Percentiles rank a stretch among this genome's conserved stretches.
Evolutionary conservation across 1,140 invertebrate genomes (phyloP).

Genomic region (Drosophila arizonae): DNA sequence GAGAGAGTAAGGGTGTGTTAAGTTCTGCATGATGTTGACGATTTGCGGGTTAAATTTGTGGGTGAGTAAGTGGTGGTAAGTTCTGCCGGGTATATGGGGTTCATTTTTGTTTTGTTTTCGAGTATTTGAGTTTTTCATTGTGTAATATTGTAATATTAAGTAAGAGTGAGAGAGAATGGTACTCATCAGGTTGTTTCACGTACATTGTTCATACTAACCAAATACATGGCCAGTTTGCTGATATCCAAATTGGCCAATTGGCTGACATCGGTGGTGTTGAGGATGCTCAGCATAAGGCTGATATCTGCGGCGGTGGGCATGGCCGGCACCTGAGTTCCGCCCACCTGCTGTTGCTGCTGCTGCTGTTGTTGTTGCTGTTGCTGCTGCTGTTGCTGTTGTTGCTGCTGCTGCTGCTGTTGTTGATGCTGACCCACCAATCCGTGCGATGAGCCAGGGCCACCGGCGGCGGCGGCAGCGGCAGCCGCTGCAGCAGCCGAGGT

Average conservation of each 20-base stretch:
- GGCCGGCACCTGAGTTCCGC: constrained; percentile 58
- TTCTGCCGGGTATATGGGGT: neutral
- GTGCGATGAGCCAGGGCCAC: constrained; percentile 40
- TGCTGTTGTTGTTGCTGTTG: constrained; percentile 56
- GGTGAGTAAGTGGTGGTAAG: neutral
- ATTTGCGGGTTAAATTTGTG: constrained; percentile 15
- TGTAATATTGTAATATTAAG: neutral
- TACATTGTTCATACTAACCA: constrained; percentile 86
- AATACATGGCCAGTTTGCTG: constrained; percentile 89
- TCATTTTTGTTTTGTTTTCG: constrained; percentile 5
- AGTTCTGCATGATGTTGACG: constrained; percentile 18
- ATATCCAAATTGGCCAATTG: constrained; percentile 86
- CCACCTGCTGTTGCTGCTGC: constrained; percentile 31
- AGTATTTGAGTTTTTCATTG: neutral
- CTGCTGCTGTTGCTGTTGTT: constrained; percentile 54
- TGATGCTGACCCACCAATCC: constrained; percentile 46
- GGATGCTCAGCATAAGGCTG: constrained; percentile 78
- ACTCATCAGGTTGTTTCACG: constrained; percentile 61
- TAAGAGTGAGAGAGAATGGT: constrained; percentile 22
- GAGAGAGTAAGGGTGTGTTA: constrained; percentile 19
- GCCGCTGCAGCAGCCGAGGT: constrained; percentile 70
- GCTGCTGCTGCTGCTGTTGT: constrained; percentile 48
- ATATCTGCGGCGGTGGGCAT: constrained; percentile 82
- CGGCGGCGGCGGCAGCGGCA: constrained; percentile 57
- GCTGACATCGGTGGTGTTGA: constrained; percentile 84